Evolutionary conservation across 2,888 invertebrate species (phyloP).

Genomic region (Nymphalis polychloros): DNA sequence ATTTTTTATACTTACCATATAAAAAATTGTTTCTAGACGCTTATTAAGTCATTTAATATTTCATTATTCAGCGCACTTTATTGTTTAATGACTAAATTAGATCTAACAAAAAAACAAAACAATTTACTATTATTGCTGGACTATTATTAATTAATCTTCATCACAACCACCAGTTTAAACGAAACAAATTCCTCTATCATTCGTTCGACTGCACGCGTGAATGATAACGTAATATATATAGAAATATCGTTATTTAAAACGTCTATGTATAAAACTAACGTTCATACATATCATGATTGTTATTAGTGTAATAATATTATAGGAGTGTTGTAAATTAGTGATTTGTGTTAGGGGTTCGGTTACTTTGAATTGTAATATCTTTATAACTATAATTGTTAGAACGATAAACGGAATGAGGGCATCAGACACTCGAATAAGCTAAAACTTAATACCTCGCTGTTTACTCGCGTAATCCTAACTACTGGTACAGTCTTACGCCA

Average conservation of each 20-base stretch:
- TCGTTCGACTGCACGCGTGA: constrained; percentile 10
- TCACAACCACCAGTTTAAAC: constrained; percentile 29
- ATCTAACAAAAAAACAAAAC: neutral
- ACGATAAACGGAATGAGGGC: constrained; percentile 40
- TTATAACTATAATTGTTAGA: constrained; percentile 41
- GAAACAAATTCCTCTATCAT: constrained; percentile 24
- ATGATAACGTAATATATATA: constrained; percentile 6
- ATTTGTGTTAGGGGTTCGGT: constrained; percentile 20
- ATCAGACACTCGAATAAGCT: constrained; percentile 38
- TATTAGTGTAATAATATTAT: constrained; percentile 17
- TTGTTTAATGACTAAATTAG: constrained; percentile 13
- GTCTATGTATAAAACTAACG: neutral
- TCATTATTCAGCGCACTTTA: constrained; percentile 1
- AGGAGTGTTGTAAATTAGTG: constrained; percentile 13
- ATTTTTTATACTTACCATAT: constrained; percentile 16
- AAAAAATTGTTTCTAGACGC: constrained; percentile 13
- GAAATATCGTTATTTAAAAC: neutral
- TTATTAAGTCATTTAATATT: constrained; percentile 3
- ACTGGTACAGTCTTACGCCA: constrained; percentile 49
- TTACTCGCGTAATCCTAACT: constrained; percentile 44
- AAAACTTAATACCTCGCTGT: constrained; percentile 37
- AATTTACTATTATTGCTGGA: neutral
- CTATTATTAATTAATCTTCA: constrained; percentile 27
- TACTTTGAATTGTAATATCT: constrained; percentile 38
- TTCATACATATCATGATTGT: neutral